A percentile compares a stretch with the other conserved stretches of the same genome.
phyloP scores from a whole-genome alignment of 2,888 invertebrate species.

The Pandemis heparana region DNA sequence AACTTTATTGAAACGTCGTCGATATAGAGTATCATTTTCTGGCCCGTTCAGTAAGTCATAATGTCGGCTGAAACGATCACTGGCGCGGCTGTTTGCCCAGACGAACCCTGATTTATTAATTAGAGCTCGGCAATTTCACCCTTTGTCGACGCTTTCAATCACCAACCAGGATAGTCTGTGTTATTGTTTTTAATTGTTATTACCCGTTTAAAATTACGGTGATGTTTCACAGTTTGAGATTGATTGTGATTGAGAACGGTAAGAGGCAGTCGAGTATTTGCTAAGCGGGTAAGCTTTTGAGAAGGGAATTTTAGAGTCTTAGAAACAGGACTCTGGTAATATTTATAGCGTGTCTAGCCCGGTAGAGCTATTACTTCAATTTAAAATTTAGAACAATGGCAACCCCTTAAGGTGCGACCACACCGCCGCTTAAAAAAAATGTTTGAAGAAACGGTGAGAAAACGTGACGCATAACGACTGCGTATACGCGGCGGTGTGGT shows the following conservation, averaged over 20 bases:
- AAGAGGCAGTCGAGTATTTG: background rate
- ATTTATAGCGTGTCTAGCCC: no score
- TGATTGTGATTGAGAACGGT: slow-evolving; percentile 30
- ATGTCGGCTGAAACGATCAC: slow-evolving; percentile 45
- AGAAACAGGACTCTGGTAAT: background rate
- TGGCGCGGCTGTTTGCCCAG: slow-evolving; percentile 62
- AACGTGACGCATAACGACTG: no score
- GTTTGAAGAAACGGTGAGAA: no score
- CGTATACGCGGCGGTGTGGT: no score
- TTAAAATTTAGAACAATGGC: no score
- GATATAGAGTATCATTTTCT: background rate
- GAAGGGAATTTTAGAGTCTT: background rate
- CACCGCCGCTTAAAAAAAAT: no score
- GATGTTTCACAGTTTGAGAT: slow-evolving; percentile 25
- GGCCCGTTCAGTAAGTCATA: background rate
- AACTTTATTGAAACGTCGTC: background rate
- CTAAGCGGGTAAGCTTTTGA: background rate
- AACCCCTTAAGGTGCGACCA: no score
- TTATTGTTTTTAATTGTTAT: slow-evolving; percentile 43
- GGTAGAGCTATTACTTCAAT: no score
- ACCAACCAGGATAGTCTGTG: slow-evolving; percentile 40
- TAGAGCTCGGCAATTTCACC: slow-evolving; percentile 64
- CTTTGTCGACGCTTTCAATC: slow-evolving; percentile 59
- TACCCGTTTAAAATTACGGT: slow-evolving; percentile 32
- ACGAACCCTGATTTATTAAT: slow-evolving; percentile 73